Base-by-base conservation (phyloP, 2,888 invertebrate species). In the Orthosia cruda region DNA sequence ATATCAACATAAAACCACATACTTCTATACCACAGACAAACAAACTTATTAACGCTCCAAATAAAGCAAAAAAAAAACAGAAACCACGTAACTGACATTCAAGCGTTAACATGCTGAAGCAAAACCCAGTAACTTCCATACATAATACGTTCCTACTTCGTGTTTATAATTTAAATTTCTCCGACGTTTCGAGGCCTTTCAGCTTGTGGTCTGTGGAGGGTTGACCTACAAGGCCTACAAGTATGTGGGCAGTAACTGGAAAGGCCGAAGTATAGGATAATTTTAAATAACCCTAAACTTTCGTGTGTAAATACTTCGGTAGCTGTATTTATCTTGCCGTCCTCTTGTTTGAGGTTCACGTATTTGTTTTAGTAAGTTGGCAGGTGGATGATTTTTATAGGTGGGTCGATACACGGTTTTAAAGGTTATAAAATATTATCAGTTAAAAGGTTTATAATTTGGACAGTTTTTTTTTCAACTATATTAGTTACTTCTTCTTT, bases 211-310 rank as follows among this genome's bases (percentile, higher is more conserved):
- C 80, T 64, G 69, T 63, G 70, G 52, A 78, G 63, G 83, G 71
- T 65, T 76, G 67, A 69, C 80, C 74, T 84, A 75, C 69, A 82
- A 81, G 68, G 65, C 76, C 71, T 83, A 67, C 59, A 81, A 81
- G 58, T 55, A 62, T 62, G 50, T 66, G 40, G 67, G 49, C 26
- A 40, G 52, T 67, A 54, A 74, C 63, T 74, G 68, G 23, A 75
- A 74, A 66, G 61, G 68, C 52, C 61, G 7, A 23, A 26, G 55
- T 55, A 79, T 69, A 18, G 59, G 58, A 23, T 40, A 58, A 79
- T 75, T 75, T 71, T 72, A 79, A 69, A 79, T 78, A 78, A 82
- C 68, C 79, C 75, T 59, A 62, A 82, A 75, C n/a, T 69, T 79
- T 71, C 23, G 52, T 40, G 68, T 32, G 65, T 75, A 69, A 66